These are phyloP conservation scores for Antennarius maculatus DNA, from an alignment of 2,797 vertebrate species.

Conservation along the genomic window DNA sequence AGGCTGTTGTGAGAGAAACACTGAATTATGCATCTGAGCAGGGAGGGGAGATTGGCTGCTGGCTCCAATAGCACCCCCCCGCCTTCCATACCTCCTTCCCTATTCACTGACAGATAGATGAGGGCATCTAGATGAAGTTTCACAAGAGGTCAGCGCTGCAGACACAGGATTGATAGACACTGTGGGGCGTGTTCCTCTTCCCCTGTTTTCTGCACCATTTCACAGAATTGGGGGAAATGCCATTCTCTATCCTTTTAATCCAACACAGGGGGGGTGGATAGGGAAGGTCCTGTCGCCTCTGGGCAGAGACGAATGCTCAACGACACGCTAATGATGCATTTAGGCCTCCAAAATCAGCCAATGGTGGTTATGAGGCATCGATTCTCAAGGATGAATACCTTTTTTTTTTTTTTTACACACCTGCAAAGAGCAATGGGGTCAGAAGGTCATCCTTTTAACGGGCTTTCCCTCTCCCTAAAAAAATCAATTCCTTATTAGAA, in stretches of 20 bases:
- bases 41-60: slow-evolving; percentile 71
- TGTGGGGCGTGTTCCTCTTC: slow-evolving; percentile 49
- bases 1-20: slow-evolving; percentile 83
- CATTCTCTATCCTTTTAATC: slow-evolving; percentile 58
- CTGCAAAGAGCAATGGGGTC: slow-evolving; percentile 71
- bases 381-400: slow-evolving; percentile 65
- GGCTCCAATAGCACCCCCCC: slow-evolving; percentile 65
- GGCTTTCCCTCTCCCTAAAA: slow-evolving; percentile 36
- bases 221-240: slow-evolving; percentile 70
- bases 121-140: slow-evolving; percentile 71
- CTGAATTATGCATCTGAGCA: slow-evolving; percentile 81
- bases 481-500: slow-evolving; percentile 83
- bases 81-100: slow-evolving; percentile 62
- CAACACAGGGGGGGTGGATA: slow-evolving; percentile 19
- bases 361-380: slow-evolving; percentile 66
- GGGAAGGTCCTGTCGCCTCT: slow-evolving; percentile 54
- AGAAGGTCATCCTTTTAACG: slow-evolving; percentile 65
- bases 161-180: slow-evolving; percentile 66
- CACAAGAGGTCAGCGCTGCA: slow-evolving; percentile 65
- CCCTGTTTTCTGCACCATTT: slow-evolving; percentile 80
- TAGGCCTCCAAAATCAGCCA: slow-evolving; percentile 48
- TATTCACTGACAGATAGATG: slow-evolving; percentile 76
- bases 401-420: slow-evolving; percentile 46
- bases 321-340: slow-evolving; percentile 72
- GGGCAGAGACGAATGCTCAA: slow-evolving; percentile 53